A percentile compares a stretch with the other conserved stretches of the same genome.
Conservation (phyloP, 2,113 vertebrate genomes). For the Xiphophorus hellerii region DNA sequence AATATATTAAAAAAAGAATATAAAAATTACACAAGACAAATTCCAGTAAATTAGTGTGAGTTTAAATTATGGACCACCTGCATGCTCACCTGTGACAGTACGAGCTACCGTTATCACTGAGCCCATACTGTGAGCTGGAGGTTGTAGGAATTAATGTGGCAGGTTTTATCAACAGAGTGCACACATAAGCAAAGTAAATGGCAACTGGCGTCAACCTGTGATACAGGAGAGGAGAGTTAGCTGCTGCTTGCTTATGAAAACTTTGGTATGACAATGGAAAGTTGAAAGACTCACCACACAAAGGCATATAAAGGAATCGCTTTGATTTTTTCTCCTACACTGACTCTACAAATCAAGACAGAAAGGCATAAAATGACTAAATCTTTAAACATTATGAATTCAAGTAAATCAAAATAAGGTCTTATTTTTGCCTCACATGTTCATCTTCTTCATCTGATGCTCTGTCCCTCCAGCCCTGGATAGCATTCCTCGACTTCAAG, state of each 20-base stretch:
- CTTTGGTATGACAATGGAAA: not conserved
- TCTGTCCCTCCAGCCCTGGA: constrained; percentile 72
- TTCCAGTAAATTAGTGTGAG: not conserved
- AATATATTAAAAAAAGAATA: constrained; percentile 22
- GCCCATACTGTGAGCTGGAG: accelerated
- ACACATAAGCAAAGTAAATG: constrained; percentile 64
- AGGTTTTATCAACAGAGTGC: constrained; percentile 25
- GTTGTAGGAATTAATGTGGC: not conserved
- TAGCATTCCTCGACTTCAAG: constrained; percentile 66
- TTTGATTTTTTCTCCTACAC: constrained; percentile 1
- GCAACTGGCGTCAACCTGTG: constrained; percentile 69
- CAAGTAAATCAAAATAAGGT: not conserved
- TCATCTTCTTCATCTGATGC: constrained; percentile 19
- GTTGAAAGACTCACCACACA: constrained; percentile 64
- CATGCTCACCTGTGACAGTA: constrained; percentile 73
- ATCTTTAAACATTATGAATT: not conserved
- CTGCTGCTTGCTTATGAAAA: not conserved
- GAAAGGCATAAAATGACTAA: not conserved
- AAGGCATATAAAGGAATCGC: constrained; percentile 35
- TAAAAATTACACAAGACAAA: not conserved
- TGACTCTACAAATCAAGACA: constrained; percentile 40
- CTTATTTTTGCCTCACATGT: constrained; percentile 55
- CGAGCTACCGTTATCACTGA: accelerated
- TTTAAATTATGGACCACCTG: not conserved
- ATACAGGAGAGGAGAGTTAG: not conserved